Evolutionary conservation across 2,113 vertebrate genomes (phyloP).

Genomic region (Aphyosemion australe): DNA sequence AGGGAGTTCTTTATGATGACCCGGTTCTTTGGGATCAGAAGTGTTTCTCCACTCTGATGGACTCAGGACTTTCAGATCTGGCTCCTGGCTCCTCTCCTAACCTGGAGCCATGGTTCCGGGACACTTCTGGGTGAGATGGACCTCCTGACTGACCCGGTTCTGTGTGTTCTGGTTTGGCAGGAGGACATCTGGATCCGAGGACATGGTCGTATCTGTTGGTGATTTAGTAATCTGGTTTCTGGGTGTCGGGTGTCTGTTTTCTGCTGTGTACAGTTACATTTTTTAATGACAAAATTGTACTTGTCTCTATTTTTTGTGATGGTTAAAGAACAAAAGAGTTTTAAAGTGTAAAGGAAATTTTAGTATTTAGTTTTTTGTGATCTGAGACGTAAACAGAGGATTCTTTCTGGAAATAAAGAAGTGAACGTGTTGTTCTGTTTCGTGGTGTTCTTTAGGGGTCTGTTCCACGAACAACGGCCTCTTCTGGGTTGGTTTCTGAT

Average conservation of each 20-base stretch:
- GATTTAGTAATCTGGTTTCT: conserved; percentile 73
- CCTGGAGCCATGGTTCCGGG: conserved; percentile 14
- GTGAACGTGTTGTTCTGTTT: conserved; percentile 33
- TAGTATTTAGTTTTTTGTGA: conserved; percentile 69
- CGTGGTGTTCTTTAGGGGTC: too few species aligned
- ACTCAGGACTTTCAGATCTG: neutral
- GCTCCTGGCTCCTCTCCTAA: neutral
- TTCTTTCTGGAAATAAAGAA: conserved; percentile 82
- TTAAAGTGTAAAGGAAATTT: conserved; percentile 77
- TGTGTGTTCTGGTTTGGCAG: conserved; percentile 31
- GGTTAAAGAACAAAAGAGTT: conserved; percentile 81
- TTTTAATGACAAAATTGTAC: conserved; percentile 73
- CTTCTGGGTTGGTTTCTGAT: too few species aligned
- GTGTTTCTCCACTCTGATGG: neutral
- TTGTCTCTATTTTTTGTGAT: conserved; percentile 80
- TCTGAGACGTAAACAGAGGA: conserved; percentile 76
- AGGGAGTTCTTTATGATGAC: conserved; percentile 18
- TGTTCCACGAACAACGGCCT: too few species aligned
- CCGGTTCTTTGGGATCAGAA: neutral
- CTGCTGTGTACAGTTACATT: conserved; percentile 84
- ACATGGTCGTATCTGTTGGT: conserved; percentile 71
- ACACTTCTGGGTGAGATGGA: neutral
- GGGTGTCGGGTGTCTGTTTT: conserved; percentile 78
- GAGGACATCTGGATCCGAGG: conserved; percentile 47
- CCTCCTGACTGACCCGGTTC: conserved; percentile 13